Conservation (phyloP, 2,797 vertebrate genomes). For the Alectoris magna region DNA sequence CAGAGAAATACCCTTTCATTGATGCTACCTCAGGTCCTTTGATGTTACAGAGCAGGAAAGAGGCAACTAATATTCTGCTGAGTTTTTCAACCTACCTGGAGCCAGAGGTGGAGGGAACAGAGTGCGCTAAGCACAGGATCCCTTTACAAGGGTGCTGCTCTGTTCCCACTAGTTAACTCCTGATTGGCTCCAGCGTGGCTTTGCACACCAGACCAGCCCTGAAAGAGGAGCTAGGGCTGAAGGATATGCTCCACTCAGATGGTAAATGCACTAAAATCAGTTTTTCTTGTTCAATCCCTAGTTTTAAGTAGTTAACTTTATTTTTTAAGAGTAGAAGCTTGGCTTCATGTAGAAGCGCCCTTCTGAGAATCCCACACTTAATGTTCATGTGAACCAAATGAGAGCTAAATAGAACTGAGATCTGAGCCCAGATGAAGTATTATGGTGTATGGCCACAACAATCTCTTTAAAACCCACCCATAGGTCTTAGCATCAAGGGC, state of each 20-base stretch:
- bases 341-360: neutral
- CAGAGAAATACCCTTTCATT: neutral
- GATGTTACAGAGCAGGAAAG: neutral
- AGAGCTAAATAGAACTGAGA: neutral
- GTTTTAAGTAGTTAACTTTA: neutral
- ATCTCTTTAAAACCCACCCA: neutral
- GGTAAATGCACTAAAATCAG: neutral
- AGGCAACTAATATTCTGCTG: neutral
- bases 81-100: neutral
- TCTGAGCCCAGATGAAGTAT: neutral
- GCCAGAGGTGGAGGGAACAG: neutral
- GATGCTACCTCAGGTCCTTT: neutral
- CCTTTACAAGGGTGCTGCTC: neutral
- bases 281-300: neutral
- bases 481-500: neutral
- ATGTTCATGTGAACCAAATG: neutral
- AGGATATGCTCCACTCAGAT: neutral
- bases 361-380: neutral
- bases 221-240: neutral
- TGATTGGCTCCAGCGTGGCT: neutral
- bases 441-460: fast-evolving
- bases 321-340: neutral
- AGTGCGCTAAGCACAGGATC: neutral
- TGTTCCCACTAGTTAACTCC: neutral
- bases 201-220: neutral